Evolutionary conservation across 2,113 vertebrate genomes (phyloP).

Genomic region (Rhinoderma darwinii): DNA sequence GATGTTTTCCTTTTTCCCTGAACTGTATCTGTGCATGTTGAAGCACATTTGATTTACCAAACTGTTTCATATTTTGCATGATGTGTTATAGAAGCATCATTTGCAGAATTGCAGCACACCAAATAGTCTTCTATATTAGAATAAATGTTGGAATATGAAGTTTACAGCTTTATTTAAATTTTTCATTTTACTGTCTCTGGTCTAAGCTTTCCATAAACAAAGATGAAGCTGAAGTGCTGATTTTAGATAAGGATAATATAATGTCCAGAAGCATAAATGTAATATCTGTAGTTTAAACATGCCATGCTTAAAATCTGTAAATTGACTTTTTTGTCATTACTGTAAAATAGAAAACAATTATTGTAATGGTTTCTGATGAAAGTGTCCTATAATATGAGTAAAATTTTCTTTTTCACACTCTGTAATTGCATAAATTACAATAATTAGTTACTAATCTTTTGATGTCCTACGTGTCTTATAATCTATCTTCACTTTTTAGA

Average conservation of each 20-base stretch:
- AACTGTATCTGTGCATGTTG: not conserved
- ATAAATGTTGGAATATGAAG: conserved; percentile 3
- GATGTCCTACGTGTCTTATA: conserved; percentile 40
- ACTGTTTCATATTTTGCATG: not conserved
- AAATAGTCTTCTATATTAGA: not conserved
- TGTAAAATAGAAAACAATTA: conserved; percentile 48
- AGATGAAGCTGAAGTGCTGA: not conserved
- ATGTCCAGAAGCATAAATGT: conserved; percentile 17
- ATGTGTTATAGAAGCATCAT: not conserved
- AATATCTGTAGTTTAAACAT: conserved; percentile 17
- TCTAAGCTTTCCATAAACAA: conserved; percentile 3
- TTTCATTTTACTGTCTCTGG: not conserved
- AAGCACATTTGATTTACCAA: not conserved
- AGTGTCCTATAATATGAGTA: conserved; percentile 35
- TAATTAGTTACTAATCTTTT: conserved; percentile 55
- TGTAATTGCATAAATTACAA: conserved; percentile 52
- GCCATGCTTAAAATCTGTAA: conserved; percentile 35
- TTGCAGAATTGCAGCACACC: not conserved
- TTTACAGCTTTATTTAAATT: not conserved
- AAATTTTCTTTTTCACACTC: conserved; percentile 34
- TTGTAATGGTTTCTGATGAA: conserved; percentile 49
- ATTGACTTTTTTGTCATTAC: conserved; percentile 49
- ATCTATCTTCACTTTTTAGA: conserved; percentile 44
- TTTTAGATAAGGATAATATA: conserved; percentile 30
- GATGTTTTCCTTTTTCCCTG: not conserved